These are phyloP conservation scores for Paedocypris sp. DNA, from an alignment of 2,113 vertebrate species.

Conservation along the genomic window DNA sequence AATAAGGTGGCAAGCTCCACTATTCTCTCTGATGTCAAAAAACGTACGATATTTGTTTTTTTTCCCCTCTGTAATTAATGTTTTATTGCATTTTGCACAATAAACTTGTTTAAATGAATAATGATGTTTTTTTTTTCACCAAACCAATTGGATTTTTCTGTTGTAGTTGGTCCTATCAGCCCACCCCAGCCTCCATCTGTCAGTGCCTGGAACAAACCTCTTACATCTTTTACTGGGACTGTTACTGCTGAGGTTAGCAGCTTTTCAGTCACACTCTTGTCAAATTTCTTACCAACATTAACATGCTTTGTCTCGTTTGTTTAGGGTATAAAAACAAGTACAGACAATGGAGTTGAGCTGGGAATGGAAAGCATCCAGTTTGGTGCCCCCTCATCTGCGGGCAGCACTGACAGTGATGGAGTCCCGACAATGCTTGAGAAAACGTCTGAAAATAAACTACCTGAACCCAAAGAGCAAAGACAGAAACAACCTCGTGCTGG, in stretches of 20 bases:
- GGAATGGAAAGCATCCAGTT: slow-evolving; percentile 92
- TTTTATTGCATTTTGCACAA: too few relatives aligned
- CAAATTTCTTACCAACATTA: not conserved
- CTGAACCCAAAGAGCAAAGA: slow-evolving; percentile 94
- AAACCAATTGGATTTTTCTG: not conserved
- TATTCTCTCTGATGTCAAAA: slow-evolving; percentile 82
- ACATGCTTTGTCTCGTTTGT: not conserved
- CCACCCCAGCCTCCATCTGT: slow-evolving; percentile 93
- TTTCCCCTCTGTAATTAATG: not conserved
- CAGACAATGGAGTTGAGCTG: slow-evolving; percentile 73
- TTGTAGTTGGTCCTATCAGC: slow-evolving; percentile 88
- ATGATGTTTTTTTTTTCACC: too few relatives aligned
- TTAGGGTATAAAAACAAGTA: slow-evolving; percentile 70
- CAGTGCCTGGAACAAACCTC: slow-evolving; percentile 97
- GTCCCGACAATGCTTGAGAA: slow-evolving; percentile 75
- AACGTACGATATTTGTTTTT: too few relatives aligned
- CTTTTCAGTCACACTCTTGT: too few relatives aligned
- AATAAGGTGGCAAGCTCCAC: slow-evolving; percentile 75
- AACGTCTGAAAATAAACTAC: slow-evolving; percentile 70
- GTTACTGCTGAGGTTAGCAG: slow-evolving; percentile 73
- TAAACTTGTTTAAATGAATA: too few relatives aligned
- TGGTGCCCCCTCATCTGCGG: slow-evolving; percentile 86
- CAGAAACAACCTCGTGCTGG: slow-evolving; percentile 90
- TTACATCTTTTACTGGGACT: slow-evolving; percentile 84
- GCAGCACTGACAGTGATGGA: slow-evolving; percentile 83